phyloP scores from a whole-genome alignment of 2,888 invertebrate genomes.

The Morpho helenor region DNA sequence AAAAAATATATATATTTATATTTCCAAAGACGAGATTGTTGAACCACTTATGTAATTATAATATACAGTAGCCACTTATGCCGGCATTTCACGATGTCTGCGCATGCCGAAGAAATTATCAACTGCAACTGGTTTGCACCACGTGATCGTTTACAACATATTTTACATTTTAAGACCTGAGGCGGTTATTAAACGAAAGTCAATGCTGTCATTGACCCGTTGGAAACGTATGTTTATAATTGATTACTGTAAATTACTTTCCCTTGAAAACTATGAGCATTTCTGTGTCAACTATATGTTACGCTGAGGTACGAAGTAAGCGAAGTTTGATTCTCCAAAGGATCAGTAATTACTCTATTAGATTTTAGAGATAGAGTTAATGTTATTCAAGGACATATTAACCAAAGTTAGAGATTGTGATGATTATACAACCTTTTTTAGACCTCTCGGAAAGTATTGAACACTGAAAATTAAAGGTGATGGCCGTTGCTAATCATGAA shows the following conservation, averaged over 20 bases:
- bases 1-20: too few relatives aligned
- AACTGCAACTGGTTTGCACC: constrained; percentile 28
- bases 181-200: constrained; percentile 51
- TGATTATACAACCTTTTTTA: too few relatives aligned
- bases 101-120: constrained; percentile 21
- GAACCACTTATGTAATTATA: constrained; percentile 5
- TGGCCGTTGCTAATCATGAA: too few relatives aligned
- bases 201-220: constrained; percentile 32
- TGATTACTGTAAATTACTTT: constrained; percentile 33
- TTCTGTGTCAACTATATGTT: neutral
- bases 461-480: too few relatives aligned
- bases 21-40: neutral
- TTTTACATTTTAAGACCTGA: constrained; percentile 35
- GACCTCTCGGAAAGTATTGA: too few relatives aligned
- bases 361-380: too few relatives aligned
- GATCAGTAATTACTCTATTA: too few relatives aligned
- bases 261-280: constrained; percentile 25
- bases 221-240: constrained; percentile 30
- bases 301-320: too few relatives aligned
- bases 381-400: too few relatives aligned
- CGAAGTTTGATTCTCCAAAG: too few relatives aligned
- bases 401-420: too few relatives aligned
- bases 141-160: constrained; percentile 39
- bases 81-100: constrained; percentile 18
- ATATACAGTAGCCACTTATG: constrained; percentile 8